A percentile compares a stretch with the other conserved stretches of the same genome.
Conservation (phyloP, 2,113 vertebrate genomes). For the Anguilla japonica region DNA sequence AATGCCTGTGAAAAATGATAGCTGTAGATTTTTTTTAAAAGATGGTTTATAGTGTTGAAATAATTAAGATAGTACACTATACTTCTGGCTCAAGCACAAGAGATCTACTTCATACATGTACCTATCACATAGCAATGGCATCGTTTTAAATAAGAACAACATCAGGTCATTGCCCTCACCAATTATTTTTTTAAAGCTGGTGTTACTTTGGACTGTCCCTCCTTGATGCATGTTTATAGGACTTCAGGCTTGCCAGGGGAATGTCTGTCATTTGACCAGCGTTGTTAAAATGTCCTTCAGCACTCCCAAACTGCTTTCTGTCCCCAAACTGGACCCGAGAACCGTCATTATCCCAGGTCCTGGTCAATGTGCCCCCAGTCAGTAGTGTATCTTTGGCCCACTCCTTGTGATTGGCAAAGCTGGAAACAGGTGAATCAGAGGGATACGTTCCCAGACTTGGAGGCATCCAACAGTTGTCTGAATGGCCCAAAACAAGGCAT, state of each 20-base stretch:
- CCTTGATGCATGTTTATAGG: constrained; percentile 84
- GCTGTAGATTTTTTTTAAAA: constrained; percentile 78
- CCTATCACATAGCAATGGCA: constrained; percentile 82
- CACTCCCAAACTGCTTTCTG: constrained; percentile 87
- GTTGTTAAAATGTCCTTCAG: constrained; percentile 87
- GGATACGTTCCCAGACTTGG: constrained; percentile 85
- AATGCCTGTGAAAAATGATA: constrained; percentile 65
- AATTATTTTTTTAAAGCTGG: constrained; percentile 82
- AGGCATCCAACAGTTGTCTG: constrained; percentile 99
- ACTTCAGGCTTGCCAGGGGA: constrained; percentile 94
- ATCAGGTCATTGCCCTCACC: neutral
- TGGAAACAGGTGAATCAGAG: constrained; percentile 89
- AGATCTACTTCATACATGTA: constrained; percentile 82
- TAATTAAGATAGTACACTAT: neutral
- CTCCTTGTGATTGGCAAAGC: constrained; percentile 89
- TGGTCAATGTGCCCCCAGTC: constrained; percentile 93
- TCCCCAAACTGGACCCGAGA: constrained; percentile 91
- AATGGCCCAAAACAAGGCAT: constrained; percentile 94
- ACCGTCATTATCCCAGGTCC: constrained; percentile 92
- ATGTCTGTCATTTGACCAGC: constrained; percentile 89
- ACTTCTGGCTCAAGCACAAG: constrained; percentile 26
- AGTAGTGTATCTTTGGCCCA: constrained; percentile 97
- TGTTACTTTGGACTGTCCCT: constrained; percentile 93
- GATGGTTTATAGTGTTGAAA: constrained; percentile 58
- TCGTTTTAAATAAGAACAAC: constrained; percentile 58